Evolutionary conservation across 2,797 vertebrate genomes (phyloP).

Genomic region (Onychomys torridus): DNA sequence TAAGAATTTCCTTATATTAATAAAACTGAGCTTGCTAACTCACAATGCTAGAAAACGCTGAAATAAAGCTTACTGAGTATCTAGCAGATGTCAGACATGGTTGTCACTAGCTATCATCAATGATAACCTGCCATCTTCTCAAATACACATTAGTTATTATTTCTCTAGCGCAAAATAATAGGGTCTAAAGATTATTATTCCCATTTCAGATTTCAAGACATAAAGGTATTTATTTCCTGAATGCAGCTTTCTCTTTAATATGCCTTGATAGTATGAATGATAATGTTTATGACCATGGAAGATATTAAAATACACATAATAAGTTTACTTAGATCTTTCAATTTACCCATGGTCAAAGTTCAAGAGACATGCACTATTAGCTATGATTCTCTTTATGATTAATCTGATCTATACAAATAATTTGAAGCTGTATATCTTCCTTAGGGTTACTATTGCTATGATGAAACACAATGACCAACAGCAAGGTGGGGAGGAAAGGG

Average conservation of each 20-base stretch:
- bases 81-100: not conserved
- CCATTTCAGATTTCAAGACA: not conserved
- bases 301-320: not conserved
- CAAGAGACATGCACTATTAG: not conserved
- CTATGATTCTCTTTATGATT: not conserved
- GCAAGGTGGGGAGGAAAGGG: not conserved
- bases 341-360: not conserved
- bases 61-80: not conserved
- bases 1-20: constrained; percentile 7
- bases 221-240: not conserved
- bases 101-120: not conserved
- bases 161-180: not conserved
- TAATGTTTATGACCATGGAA: not conserved
- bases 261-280: not conserved
- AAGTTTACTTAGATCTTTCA: not conserved
- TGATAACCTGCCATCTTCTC: not conserved
- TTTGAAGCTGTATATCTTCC: not conserved
- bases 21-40: not conserved
- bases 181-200: not conserved
- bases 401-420: not conserved
- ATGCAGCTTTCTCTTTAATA: not conserved
- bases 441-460: not conserved
- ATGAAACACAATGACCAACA: not conserved
- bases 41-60: not conserved
- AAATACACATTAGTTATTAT: not conserved